Conservation (phyloP, 2,113 vertebrate genomes). For the Proterorhinus semilunaris region DNA sequence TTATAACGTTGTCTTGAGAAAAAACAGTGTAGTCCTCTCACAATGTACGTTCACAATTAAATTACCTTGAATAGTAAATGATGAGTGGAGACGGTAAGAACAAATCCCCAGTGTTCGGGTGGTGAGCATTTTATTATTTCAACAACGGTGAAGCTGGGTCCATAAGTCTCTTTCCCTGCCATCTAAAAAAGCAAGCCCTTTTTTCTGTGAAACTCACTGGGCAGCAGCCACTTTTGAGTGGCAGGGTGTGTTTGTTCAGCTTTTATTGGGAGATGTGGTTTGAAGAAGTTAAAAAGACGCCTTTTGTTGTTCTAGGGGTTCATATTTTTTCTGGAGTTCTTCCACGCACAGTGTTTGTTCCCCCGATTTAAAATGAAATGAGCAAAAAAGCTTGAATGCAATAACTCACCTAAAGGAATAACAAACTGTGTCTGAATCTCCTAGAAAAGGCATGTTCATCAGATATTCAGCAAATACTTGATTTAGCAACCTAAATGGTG, state of each 20-base stretch:
- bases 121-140: slow-evolving; percentile 69
- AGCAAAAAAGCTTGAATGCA: slow-evolving; percentile 54
- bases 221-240: slow-evolving; percentile 71
- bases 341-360: slow-evolving; percentile 69
- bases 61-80: slow-evolving; percentile 23
- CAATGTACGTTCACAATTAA: slow-evolving; percentile 18
- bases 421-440: slow-evolving; percentile 61
- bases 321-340: slow-evolving; percentile 76
- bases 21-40: slow-evolving; percentile 29
- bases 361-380: slow-evolving; percentile 60
- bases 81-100: slow-evolving; percentile 44
- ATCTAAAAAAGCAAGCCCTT: slow-evolving; percentile 61
- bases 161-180: slow-evolving; percentile 48
- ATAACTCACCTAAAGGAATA: slow-evolving; percentile 70
- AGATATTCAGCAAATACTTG: slow-evolving; percentile 26
- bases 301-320: slow-evolving; percentile 80
- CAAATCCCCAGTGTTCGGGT: slow-evolving; percentile 60
- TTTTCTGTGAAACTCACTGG: slow-evolving; percentile 64
- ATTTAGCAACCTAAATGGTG: slow-evolving; percentile 20
- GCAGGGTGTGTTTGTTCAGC: slow-evolving; percentile 83
- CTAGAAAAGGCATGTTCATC: slow-evolving; percentile 42
- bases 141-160: slow-evolving; percentile 71
- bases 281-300: slow-evolving; percentile 81
- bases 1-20: slow-evolving; percentile 39
- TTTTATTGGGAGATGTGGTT: slow-evolving; percentile 82